Base-by-base conservation (phyloP, 2,797 vertebrate species). In the Ptychadena robeensis region DNA sequence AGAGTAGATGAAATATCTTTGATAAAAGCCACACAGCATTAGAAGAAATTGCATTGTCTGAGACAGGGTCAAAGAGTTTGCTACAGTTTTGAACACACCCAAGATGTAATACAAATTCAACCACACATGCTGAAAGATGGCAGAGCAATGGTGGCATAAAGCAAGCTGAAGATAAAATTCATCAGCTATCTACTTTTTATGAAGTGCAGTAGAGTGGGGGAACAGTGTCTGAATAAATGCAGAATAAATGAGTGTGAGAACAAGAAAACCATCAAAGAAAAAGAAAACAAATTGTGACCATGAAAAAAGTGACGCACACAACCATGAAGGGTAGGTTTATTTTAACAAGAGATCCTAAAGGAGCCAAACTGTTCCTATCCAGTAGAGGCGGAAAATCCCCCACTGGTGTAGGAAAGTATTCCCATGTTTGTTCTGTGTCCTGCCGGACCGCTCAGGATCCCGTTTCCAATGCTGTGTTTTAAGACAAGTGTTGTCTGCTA, bases 21-120 rank as follows among this genome's bases (percentile, higher is more conserved):
- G 89, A 90, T 92, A 92, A 93, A 94, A 93, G 93, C 93, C 92
- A 93, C 91, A 93, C 89, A 89, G 93, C 90, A 92, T 93, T 93
- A 93, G 89, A 90, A 89, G 89, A 89, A 91, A 93, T 93, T 92
- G 92, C 89, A 92, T 92, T 93, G 88, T 90, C 88, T 89, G 86
- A 85, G 83, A 87, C 91, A 86, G 89, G 92, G 92, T 93, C 90
- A 94, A 90, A 92, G 88, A 91, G 87, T 89, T 85, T 88, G 88
- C 87, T 89, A 89, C 89, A 91, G 89, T 88, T 90, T 93, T 90
- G 90, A 27, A 88, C 89, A 90, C 90, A 91, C 90, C 90, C 90
- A 86, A 92, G 87, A 79, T 91, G 91, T 88, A 92, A 91, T 91
- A 93, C n/a, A 93, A 92, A 93, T 89, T 88, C 89, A 91, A 88